Evolutionary conservation across 2,888 invertebrate species (phyloP).

Genomic region (Hyppa rectilinea): DNA sequence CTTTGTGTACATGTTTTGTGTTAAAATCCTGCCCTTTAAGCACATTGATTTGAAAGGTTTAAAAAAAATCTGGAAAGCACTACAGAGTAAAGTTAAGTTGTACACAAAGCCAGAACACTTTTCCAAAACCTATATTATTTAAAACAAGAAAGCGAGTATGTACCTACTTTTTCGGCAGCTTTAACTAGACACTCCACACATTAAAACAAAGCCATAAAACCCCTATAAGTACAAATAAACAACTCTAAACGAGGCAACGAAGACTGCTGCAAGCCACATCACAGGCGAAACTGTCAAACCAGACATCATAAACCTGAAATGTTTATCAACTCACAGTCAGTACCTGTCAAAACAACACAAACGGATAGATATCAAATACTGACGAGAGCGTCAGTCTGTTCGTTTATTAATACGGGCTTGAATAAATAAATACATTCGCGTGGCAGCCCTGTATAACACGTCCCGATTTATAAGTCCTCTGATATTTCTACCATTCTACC

Average conservation of each 20-base stretch:
- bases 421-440: constrained; percentile 27
- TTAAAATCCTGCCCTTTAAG: too few species aligned
- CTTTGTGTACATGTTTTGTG: too few species aligned
- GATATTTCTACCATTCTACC: constrained; percentile 53
- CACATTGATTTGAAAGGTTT: too few species aligned
- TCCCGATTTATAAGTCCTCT: constrained; percentile 62
- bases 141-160: too few species aligned
- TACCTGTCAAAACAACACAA: constrained; percentile 29
- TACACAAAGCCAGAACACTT: too few species aligned
- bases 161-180: neutral
- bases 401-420: constrained; percentile 9
- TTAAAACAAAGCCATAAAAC: constrained; percentile 3
- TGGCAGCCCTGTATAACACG: constrained; percentile 44
- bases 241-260: constrained; percentile 13
- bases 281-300: constrained; percentile 41
- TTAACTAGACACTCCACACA: neutral
- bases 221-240: constrained; percentile 15
- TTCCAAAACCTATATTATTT: too few species aligned
- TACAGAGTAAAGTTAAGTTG: too few species aligned
- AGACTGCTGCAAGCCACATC: constrained; percentile 25
- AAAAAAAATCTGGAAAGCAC: too few species aligned
- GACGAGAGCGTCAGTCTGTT: neutral
- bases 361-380: constrained; percentile 36
- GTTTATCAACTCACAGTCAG: constrained; percentile 39
- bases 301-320: constrained; percentile 20